A percentile compares a stretch with the other conserved stretches of the same genome.
Evolutionary conservation across 2,113 vertebrate genomes (phyloP).

Genomic region (Cyprinodon variegatus): DNA sequence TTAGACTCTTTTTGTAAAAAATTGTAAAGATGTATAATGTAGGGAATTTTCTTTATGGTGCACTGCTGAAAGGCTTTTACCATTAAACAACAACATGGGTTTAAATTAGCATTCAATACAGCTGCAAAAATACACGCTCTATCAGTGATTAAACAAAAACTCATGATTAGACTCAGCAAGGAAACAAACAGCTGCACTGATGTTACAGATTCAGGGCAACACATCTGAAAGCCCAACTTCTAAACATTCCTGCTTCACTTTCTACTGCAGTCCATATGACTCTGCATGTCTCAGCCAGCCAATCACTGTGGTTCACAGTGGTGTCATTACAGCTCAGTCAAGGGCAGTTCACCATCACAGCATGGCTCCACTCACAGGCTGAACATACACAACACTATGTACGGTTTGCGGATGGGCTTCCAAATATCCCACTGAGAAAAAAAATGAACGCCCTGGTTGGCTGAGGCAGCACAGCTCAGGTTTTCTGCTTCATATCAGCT

Average conservation of each 20-base stretch:
- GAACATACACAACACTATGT: constrained; percentile 7
- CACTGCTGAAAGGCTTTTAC: constrained; percentile 36
- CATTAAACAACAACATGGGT: constrained; percentile 26
- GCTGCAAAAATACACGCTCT: constrained; percentile 26
- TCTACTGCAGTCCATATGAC: constrained; percentile 27
- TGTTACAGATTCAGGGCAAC: constrained; percentile 4
- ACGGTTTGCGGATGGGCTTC: background rate
- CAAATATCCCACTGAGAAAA: constrained; percentile 17
- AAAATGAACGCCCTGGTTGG: constrained; percentile 27
- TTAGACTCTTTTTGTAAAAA: background rate
- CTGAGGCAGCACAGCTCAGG: background rate
- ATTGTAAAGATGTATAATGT: background rate
- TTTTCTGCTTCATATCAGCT: background rate
- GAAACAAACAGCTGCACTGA: constrained; percentile 23
- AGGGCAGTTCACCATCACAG: constrained; percentile 18
- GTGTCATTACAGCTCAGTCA: constrained; percentile 31
- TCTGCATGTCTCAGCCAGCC: constrained; percentile 14
- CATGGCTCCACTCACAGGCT: constrained; percentile 3
- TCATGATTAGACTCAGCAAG: background rate
- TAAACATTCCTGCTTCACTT: constrained; percentile 29
- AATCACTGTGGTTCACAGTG: constrained; percentile 14
- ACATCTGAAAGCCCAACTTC: constrained; percentile 23
- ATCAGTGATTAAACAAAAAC: constrained; percentile 32
- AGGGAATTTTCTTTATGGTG: background rate
- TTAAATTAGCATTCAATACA: constrained; percentile 37